These are phyloP conservation scores for Troides aeacus DNA, from an alignment of 2,888 invertebrate genomes.

Conservation along the genomic window DNA sequence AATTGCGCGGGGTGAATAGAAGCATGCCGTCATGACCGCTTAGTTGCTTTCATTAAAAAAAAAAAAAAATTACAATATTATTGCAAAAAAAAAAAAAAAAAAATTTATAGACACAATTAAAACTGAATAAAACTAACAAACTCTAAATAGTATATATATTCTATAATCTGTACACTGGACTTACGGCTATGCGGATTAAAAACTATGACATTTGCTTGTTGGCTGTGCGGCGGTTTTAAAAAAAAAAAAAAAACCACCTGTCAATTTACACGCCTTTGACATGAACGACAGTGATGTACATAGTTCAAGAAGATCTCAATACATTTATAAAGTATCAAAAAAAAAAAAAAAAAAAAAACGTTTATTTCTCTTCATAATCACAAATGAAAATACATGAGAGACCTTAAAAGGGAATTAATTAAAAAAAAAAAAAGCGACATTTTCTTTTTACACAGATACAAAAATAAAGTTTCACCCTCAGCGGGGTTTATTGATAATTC, in stretches of 20 bases:
- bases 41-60: too few relatives aligned
- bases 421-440: neutral
- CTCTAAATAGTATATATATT: neutral
- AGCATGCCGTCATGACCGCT: too few relatives aligned
- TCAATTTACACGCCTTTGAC: too few relatives aligned
- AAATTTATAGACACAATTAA: too few relatives aligned
- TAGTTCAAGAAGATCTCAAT: constrained; percentile 19
- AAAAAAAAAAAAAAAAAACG: constrained; percentile 8
- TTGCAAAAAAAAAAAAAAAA: too few relatives aligned
- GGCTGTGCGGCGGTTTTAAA: too few relatives aligned
- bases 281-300: too few relatives aligned
- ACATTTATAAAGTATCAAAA: neutral
- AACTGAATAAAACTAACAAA: too few relatives aligned
- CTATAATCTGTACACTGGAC: constrained; percentile 11
- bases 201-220: neutral
- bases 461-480: too few relatives aligned
- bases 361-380: constrained; percentile 21
- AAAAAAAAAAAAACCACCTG: too few relatives aligned
- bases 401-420: neutral
- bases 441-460: neutral
- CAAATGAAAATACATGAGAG: constrained; percentile 12
- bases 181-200: neutral
- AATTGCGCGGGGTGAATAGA: too few relatives aligned
- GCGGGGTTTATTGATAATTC: neutral
- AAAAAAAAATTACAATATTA: too few relatives aligned